These are phyloP conservation scores for Gonatopus flavifemur DNA, from an alignment of 1,140 invertebrate species.

Conservation along the genomic window DNA sequence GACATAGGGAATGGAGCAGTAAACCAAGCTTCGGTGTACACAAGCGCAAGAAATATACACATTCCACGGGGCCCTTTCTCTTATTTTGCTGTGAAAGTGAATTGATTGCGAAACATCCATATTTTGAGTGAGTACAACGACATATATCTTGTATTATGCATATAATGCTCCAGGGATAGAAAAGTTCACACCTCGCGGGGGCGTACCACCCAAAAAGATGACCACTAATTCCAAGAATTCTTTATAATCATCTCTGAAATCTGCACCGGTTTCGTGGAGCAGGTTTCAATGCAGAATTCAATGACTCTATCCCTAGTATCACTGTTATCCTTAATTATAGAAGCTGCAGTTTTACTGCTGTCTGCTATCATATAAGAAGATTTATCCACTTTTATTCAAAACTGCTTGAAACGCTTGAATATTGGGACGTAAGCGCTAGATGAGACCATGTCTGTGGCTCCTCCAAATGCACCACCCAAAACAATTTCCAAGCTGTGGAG, in stretches of 20 bases:
- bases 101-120: not conserved
- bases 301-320: too few species aligned
- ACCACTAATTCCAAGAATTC: too few species aligned
- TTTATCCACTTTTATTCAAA: slow-evolving; percentile 1
- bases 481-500: slow-evolving; percentile 7
- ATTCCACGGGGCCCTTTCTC: not conserved
- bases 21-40: not conserved
- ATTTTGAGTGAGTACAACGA: not conserved
- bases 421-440: not conserved
- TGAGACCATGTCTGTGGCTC: too few species aligned
- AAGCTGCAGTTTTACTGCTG: too few species aligned
- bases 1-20: too few species aligned
- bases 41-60: not conserved
- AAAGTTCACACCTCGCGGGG: too few species aligned
- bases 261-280: too few species aligned
- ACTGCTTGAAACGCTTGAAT: slow-evolving; percentile 2
- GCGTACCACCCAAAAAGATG: too few species aligned
- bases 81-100: not conserved
- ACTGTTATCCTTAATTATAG: too few species aligned
- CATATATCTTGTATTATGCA: not conserved
- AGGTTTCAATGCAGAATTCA: too few species aligned
- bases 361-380: too few species aligned
- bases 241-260: too few species aligned
- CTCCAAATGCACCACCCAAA: slow-evolving; percentile 9
- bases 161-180: not conserved